Evolutionary conservation across 1,140 invertebrate species (phyloP), one percentile per base, ranked within the genome.

Genomic region (Drosophila sulfurigaster): DNA sequence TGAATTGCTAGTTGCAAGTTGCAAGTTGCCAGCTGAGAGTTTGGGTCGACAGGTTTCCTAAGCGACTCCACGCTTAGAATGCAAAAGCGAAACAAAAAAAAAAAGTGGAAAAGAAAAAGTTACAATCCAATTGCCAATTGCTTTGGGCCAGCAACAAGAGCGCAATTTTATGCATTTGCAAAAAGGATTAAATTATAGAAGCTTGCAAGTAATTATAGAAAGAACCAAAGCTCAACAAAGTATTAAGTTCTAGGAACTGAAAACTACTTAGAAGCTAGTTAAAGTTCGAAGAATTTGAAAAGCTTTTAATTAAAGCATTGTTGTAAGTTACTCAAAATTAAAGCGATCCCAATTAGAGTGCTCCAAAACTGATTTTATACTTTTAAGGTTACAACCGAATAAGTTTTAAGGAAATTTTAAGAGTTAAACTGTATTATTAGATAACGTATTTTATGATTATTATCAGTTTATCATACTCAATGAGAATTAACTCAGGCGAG

Each of bases 41-140:
- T 60, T 49, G 46, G 43, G 58, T 60, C 66, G 66, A 70, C 72
- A 75, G 66, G 59, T 71, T 63, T 75, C 35, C 64, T 35, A 11
- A 62, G 48, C 58, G 58, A 57, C 59, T 49, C 20, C 59, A 49
- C 59, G 65, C 63, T 67, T 81, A 78, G 59, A 75, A 65, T 77
- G 72, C 48, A 56, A 52, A 63, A 54, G 54, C 25, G 68, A 30
- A 13, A 20, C 13, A 49, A 43, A 43, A 58, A 25, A 32, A n/a
- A 46, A 30, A 15, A 43, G 28, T 30, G 52, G 8, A 51, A 60
- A 63, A 66, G 70, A 68, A 72, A 78, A 72, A 70, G 38, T 79
- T 72, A n/a, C 57, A 30, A 48, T 70, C 46, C 15, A 57, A 70
- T 70, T 62, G 70, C 51, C n/a, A 63, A 48, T 8, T 32, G 49